These are phyloP conservation scores for Hydroisotoma schaefferi DNA, from an alignment of 2,888 invertebrate genomes.

Conservation along the genomic window DNA sequence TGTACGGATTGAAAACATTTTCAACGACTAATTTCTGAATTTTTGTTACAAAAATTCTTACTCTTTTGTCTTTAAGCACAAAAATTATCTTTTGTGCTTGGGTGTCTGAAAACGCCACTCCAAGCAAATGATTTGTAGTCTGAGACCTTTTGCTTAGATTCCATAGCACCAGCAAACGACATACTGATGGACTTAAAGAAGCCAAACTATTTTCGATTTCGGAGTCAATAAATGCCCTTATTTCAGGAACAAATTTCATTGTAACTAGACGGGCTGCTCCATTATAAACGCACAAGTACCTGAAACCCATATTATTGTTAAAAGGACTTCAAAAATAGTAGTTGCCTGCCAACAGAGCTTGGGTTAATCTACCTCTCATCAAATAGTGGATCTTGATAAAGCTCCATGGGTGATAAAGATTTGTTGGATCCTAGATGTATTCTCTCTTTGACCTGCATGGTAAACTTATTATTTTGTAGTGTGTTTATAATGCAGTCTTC, in stretches of 20 bases:
- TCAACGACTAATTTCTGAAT: no score
- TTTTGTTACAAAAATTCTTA: not conserved
- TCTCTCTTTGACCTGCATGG: not conserved
- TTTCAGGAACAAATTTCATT: conserved; percentile 34
- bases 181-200: conserved; percentile 15
- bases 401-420: no score
- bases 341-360: not conserved
- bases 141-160: conserved; percentile 30
- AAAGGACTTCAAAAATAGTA: not conserved
- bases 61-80: conserved; percentile 25
- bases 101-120: conserved; percentile 27
- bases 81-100: conserved; percentile 34
- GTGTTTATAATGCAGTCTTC: not conserved
- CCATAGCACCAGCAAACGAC: conserved; percentile 33
- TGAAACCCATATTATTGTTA: conserved; percentile 4
- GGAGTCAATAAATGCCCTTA: conserved; percentile 32
- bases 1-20: no score
- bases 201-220: conserved; percentile 15
- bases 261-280: conserved; percentile 36
- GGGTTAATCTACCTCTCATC: conserved; percentile 5
- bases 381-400: conserved; percentile 3
- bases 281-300: conserved; percentile 38
- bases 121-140: conserved; percentile 29
- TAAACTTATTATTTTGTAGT: not conserved
- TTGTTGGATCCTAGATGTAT: not conserved